Evolutionary conservation across 92 coral and sea anemone genomes (phyloP).

Genomic region (Anthopleura xanthogrammica): DNA sequence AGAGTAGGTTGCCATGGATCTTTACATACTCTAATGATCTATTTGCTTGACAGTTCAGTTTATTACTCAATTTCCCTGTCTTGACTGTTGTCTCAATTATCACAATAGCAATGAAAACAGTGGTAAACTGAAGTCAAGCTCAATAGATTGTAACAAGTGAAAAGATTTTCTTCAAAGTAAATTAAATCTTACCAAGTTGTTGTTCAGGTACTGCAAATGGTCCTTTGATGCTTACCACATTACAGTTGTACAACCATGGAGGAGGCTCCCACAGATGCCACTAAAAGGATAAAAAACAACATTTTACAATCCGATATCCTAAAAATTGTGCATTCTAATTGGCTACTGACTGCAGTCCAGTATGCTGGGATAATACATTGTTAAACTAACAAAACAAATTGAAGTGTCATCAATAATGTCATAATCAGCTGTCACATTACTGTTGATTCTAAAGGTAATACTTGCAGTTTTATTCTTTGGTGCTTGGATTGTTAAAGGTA

Average conservation of each 20-base stretch:
- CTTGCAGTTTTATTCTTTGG: conserved; percentile 76
- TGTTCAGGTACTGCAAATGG: conserved; percentile 93
- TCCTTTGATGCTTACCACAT: conserved; percentile 66
- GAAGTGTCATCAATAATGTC: neutral
- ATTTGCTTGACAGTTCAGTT: too few species aligned
- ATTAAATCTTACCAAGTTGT: conserved; percentile 59
- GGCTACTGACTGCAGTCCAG: too few species aligned
- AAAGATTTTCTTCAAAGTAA: too few species aligned
- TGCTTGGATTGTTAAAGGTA: conserved; percentile 77
- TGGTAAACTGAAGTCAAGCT: neutral
- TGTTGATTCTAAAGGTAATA: neutral
- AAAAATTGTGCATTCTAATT: too few species aligned
- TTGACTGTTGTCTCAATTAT: too few species aligned
- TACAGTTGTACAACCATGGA: conserved; percentile 78
- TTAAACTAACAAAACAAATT: too few species aligned
- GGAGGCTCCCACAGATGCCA: conserved; percentile 99
- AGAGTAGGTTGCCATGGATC: too few species aligned
- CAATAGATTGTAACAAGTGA: neutral
- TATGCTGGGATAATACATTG: too few species aligned
- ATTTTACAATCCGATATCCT: neutral
- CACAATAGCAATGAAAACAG: too few species aligned
- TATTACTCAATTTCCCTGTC: too few species aligned
- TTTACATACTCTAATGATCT: too few species aligned
- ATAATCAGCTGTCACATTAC: too few species aligned
- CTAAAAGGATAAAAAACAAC: conserved; percentile 30